Evolutionary conservation across 1,140 invertebrate species (phyloP).

Genomic region (Gonioctena quinquepunctata): DNA sequence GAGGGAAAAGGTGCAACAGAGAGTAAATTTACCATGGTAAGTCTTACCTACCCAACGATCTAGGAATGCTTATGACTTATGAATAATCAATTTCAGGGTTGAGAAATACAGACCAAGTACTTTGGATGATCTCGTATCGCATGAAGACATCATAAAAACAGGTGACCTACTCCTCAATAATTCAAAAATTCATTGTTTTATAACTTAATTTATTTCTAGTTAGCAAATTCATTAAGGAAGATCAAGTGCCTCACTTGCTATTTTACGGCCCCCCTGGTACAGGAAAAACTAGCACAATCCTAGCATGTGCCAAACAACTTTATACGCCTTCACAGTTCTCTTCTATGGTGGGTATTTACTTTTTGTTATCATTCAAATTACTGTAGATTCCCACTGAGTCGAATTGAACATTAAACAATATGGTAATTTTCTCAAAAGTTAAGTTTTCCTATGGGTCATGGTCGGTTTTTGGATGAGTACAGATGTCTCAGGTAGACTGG

Average conservation of each 20-base stretch:
- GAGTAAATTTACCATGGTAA: slow-evolving; percentile 41
- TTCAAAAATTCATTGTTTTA: not conserved
- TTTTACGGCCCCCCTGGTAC: slow-evolving; percentile 99
- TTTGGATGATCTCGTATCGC: slow-evolving; percentile 93
- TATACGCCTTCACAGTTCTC: slow-evolving; percentile 70
- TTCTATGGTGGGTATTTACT: slow-evolving; percentile 46
- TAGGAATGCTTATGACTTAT: not conserved
- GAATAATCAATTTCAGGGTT: slow-evolving; percentile 72
- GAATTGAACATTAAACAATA: no score
- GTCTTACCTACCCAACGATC: not conserved
- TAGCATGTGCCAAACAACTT: slow-evolving; percentile 93
- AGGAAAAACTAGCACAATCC: slow-evolving; percentile 97
- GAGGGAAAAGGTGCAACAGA: slow-evolving; percentile 23
- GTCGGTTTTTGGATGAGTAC: no score
- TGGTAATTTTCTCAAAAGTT: slow-evolving; percentile 60
- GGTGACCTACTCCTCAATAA: slow-evolving; percentile 64
- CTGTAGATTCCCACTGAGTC: no score
- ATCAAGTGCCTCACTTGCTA: slow-evolving; percentile 93
- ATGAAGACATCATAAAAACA: slow-evolving; percentile 95
- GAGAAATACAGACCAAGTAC: slow-evolving; percentile 95
- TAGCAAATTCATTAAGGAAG: slow-evolving; percentile 88
- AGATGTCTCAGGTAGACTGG: no score
- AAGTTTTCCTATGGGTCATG: no score
- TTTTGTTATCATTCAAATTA: no score
- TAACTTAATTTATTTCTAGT: slow-evolving; percentile 66